Percentiles rank a stretch among this genome's conserved stretches.
Evolutionary conservation across 2,797 vertebrate species (phyloP).

Genomic region (Sebastes matsubarae): DNA sequence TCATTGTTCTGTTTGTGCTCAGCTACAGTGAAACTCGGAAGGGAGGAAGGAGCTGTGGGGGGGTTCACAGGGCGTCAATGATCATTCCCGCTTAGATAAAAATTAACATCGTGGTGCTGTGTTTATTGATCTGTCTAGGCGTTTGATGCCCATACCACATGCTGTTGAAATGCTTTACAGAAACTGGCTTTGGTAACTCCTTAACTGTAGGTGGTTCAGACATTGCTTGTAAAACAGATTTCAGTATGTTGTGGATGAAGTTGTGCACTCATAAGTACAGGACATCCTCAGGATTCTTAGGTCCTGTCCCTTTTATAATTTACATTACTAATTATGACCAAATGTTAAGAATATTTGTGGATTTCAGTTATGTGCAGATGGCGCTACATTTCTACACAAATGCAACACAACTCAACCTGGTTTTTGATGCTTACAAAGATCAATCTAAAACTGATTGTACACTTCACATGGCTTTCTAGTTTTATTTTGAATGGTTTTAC

Average conservation of each 20-base stretch:
- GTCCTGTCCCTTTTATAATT: background rate
- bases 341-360: background rate
- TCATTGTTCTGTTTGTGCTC: conserved; percentile 45
- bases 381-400: background rate
- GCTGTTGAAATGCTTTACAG: background rate
- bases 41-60: background rate
- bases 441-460: too few relatives aligned
- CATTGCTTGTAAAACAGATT: background rate
- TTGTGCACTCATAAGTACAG: background rate
- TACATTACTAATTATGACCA: too few relatives aligned
- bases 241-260: background rate
- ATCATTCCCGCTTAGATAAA: conserved; percentile 24
- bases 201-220: background rate
- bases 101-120: background rate
- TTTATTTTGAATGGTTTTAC: too few relatives aligned
- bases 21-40: conserved; percentile 4
- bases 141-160: background rate
- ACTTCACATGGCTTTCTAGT: too few relatives aligned
- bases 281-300: background rate
- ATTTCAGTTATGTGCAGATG: background rate
- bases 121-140: background rate
- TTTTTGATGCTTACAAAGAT: too few relatives aligned
- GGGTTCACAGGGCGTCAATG: background rate
- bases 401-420: background rate
- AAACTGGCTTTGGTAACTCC: background rate